These are phyloP conservation scores for Pyrocephalus nanus DNA, from an alignment of 2,797 vertebrate species.

Conservation along the genomic window DNA sequence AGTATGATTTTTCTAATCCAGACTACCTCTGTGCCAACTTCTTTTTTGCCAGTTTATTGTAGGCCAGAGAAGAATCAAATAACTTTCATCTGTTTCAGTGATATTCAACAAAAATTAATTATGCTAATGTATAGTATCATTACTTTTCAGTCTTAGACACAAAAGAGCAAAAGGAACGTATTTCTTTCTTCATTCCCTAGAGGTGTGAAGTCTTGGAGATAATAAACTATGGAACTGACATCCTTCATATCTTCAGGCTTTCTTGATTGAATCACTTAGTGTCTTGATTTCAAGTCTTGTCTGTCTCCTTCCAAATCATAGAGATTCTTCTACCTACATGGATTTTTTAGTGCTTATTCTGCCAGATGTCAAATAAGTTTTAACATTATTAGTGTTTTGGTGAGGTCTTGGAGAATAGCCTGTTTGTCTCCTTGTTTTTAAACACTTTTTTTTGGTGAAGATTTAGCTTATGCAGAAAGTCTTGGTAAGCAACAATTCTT, in stretches of 20 bases:
- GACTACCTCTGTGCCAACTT: background rate
- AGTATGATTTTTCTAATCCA: slow-evolving; percentile 73
- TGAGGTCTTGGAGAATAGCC: background rate
- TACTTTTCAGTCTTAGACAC: background rate
- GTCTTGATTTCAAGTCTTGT: background rate
- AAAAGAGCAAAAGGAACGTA: background rate
- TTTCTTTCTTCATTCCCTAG: background rate
- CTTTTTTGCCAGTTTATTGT: background rate
- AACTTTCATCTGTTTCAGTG: background rate
- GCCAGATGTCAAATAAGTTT: background rate
- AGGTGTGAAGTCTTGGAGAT: background rate
- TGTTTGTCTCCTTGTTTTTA: background rate
- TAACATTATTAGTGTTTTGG: background rate
- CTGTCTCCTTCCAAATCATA: background rate
- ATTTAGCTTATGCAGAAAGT: background rate
- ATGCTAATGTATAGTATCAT: background rate
- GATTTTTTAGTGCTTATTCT: background rate
- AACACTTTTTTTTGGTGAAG: background rate
- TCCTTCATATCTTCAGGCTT: background rate
- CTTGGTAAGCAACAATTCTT: background rate
- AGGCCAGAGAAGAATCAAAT: background rate
- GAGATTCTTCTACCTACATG: background rate
- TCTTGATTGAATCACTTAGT: background rate
- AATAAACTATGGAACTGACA: background rate
- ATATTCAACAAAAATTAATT: background rate